Percentiles rank a stretch among this genome's conserved stretches.
Conservation (phyloP, 2,113 vertebrate genomes). For the Urocitellus parryii region DNA sequence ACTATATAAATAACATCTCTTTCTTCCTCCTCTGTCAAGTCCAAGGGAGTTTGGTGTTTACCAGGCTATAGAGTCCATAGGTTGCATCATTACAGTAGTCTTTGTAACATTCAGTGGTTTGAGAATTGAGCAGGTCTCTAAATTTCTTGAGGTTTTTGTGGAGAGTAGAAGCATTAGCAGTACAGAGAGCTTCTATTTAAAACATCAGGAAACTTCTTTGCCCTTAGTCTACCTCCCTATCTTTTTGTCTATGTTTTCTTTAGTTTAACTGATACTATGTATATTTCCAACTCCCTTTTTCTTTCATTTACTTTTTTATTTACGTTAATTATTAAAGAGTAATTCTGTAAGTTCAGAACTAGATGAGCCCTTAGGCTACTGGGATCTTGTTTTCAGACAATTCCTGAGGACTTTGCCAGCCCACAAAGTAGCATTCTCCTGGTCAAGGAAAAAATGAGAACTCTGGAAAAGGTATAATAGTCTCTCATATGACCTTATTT, state of each 20-base stretch:
- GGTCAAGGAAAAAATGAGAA: neutral
- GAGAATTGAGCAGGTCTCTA: constrained; percentile 25
- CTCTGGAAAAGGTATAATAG: no score
- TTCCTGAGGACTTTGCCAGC: neutral
- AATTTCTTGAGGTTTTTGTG: constrained; percentile 61
- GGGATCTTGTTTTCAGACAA: neutral
- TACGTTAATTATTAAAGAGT: neutral
- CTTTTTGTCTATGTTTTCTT: neutral
- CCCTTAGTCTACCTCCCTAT: neutral
- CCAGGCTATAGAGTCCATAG: neutral
- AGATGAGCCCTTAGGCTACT: neutral
- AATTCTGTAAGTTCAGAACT: neutral
- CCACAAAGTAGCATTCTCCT: neutral
- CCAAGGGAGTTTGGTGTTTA: no score
- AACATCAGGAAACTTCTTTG: neutral
- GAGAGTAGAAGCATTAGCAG: neutral
- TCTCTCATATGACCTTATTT: neutral
- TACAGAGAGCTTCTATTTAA: neutral
- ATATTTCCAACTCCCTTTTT: neutral
- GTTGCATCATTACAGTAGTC: neutral
- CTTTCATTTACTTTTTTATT: neutral
- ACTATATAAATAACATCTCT: neutral
- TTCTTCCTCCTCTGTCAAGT: neutral
- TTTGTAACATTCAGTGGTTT: neutral
- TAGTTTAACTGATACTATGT: neutral